phyloP scores from a whole-genome alignment of 1,140 invertebrate genomes.

The Yoshiicerus persimilis region DNA sequence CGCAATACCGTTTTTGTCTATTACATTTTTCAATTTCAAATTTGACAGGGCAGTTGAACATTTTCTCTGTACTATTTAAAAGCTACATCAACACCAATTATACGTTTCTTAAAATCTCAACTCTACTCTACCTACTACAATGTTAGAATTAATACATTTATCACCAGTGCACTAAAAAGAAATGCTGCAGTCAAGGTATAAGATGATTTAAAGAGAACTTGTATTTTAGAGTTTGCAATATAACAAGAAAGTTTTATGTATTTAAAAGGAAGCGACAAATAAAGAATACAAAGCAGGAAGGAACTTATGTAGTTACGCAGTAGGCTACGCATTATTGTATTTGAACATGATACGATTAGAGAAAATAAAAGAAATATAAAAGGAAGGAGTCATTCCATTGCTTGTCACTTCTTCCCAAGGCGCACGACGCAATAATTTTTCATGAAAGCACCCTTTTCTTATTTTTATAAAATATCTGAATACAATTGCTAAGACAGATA shows the following conservation, averaged over 20 bases:
- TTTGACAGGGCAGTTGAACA: neutral
- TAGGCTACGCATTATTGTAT: neutral
- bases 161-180: too few species aligned
- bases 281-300: neutral
- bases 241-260: neutral
- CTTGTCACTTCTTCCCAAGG: neutral
- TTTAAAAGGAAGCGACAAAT: neutral
- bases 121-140: too few species aligned
- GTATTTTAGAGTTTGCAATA: too few species aligned
- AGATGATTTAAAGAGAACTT: too few species aligned
- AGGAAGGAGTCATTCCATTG: neutral
- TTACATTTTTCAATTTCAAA: neutral
- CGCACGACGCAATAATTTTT: neutral
- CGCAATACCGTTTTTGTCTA: neutral
- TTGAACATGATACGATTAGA: neutral
- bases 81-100: neutral
- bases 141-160: too few species aligned
- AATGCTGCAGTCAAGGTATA: too few species aligned
- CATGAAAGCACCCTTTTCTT: neutral
- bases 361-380: neutral
- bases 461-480: neutral
- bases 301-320: neutral
- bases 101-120: too few species aligned
- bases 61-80: neutral
- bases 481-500: neutral